These are phyloP conservation scores for Microcebus tavaratra DNA, from an alignment of 2,113 vertebrate species.

Conservation along the genomic window DNA sequence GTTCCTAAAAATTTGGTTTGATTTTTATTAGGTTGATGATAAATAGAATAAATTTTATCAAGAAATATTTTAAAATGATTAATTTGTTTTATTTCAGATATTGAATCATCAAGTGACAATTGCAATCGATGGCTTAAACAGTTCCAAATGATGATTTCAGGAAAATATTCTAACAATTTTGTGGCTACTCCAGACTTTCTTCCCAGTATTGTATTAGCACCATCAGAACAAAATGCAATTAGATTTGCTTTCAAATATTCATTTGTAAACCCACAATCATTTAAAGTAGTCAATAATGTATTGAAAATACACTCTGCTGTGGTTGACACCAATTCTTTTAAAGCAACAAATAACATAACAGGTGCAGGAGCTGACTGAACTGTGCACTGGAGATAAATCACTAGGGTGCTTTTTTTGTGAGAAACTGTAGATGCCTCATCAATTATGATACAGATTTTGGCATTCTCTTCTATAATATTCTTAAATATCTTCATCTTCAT, in stretches of 20 bases:
- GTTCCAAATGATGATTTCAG: slow-evolving; percentile 53
- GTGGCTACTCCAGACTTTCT: slow-evolving; percentile 27
- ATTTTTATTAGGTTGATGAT: slow-evolving; percentile 38
- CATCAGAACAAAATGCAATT: slow-evolving; percentile 49
- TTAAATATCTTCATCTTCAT: slow-evolving; percentile 57
- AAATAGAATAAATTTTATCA: slow-evolving; percentile 52
- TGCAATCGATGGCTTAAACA: slow-evolving; percentile 45
- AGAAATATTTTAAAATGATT: slow-evolving; percentile 54
- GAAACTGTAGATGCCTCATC: slow-evolving; percentile 4
- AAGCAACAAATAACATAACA: slow-evolving; percentile 35
- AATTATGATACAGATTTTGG: slow-evolving; percentile 39
- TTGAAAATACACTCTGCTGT: background rate
- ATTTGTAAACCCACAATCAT: slow-evolving; percentile 43
- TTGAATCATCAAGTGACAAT: slow-evolving; percentile 51
- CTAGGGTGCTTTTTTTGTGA: slow-evolving; percentile 24
- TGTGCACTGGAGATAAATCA: slow-evolving; percentile 32
- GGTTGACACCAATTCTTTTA: slow-evolving; percentile 31
- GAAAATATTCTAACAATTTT: slow-evolving; percentile 49
- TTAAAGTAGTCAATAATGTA: slow-evolving; percentile 28
- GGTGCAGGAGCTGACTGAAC: background rate
- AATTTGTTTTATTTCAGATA: slow-evolving; percentile 60
- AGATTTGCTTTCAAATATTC: slow-evolving; percentile 59
- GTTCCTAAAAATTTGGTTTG: slow-evolving; percentile 42
- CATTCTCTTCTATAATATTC: slow-evolving; percentile 29
- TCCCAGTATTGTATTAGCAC: slow-evolving; percentile 27